Base-by-base conservation (phyloP, 2,888 invertebrate genomes). In the Eupsilia transversa region DNA sequence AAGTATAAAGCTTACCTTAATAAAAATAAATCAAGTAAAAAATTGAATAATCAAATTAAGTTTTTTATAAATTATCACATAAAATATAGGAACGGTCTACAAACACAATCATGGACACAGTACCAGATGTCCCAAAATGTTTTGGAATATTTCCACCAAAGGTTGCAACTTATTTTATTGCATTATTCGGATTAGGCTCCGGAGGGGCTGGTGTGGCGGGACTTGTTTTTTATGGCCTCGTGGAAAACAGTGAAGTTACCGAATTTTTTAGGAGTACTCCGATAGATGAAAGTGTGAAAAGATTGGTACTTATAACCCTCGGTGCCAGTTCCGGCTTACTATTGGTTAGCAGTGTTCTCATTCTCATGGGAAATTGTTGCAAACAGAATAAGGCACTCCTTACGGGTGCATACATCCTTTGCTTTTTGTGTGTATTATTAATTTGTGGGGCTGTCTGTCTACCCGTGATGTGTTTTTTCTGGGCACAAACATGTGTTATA, bases 391-490 rank as follows among this genome's bases (percentile, higher is more conserved):
- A 7, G 82, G 84, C 0, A 71, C 66, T 0, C 63, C 85, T 0
- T 1, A 0, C 10, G 68, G 89, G 87, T 0, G 82, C 85, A 5
- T 86, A 75, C 67, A 3, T 87, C 0, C 61, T 90, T 43, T 83
- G 92, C 10, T 0, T 27, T 0, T 86, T 92, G 88, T 89, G 89
- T 69, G 0, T 85, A 0, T 1, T 90, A 0, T 3, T 92, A 17
- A 76, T 93, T 6, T 0, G 73, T 0, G 57, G 41, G 3, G 75
- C 83, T 5, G 84, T 91, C 3, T 65, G 35, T n/a, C 67, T 82
- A 0, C 92, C 93, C 0, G 0, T 89, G 4, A 72, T 83, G 0
- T 93, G 93, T 82, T 93, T 92, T 71, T 91, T 92, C 57, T 0
- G 80, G 3, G 12, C 74, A n/a, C 1, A 66, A 0, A n/a, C 77